phyloP scores from a whole-genome alignment of 2,113 vertebrate genomes.

The Vidua macroura region DNA sequence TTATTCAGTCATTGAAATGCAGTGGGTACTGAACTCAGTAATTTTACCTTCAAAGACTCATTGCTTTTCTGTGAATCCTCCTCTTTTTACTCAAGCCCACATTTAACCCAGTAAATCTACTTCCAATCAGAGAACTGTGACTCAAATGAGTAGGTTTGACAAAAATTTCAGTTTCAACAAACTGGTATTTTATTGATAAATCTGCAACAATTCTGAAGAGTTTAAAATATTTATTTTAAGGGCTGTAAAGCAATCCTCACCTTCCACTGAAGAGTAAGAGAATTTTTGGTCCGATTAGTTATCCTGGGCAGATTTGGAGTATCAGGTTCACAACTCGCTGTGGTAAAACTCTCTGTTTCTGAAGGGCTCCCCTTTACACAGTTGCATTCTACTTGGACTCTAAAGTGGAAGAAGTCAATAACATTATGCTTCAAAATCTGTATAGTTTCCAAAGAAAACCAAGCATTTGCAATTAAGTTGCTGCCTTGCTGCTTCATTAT shows the following conservation, averaged over 20 bases:
- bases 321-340: constrained; percentile 90
- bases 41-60: not conserved
- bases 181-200: not conserved
- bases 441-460: not conserved
- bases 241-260: constrained; percentile 59
- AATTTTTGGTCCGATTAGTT: constrained; percentile 91
- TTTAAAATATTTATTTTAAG: not conserved
- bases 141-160: not conserved
- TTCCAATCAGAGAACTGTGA: not conserved
- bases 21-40: not conserved
- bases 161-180: not conserved
- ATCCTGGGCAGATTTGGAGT: constrained; percentile 87
- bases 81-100: not conserved
- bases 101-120: not conserved
- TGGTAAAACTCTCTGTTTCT: constrained; percentile 89
- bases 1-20: not conserved
- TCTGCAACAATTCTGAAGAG: not conserved
- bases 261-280: constrained; percentile 93
- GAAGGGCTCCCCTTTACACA: constrained; percentile 87
- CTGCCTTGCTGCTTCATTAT: not conserved
- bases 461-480: not conserved
- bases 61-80: not conserved
- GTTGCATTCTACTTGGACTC: constrained; percentile 87
- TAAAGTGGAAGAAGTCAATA: constrained; percentile 51
- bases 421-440: not conserved